Percentiles rank a stretch among this genome's conserved stretches.
Evolutionary conservation across 1,140 invertebrate species (phyloP).

Genomic region (Papilio dardanus): DNA sequence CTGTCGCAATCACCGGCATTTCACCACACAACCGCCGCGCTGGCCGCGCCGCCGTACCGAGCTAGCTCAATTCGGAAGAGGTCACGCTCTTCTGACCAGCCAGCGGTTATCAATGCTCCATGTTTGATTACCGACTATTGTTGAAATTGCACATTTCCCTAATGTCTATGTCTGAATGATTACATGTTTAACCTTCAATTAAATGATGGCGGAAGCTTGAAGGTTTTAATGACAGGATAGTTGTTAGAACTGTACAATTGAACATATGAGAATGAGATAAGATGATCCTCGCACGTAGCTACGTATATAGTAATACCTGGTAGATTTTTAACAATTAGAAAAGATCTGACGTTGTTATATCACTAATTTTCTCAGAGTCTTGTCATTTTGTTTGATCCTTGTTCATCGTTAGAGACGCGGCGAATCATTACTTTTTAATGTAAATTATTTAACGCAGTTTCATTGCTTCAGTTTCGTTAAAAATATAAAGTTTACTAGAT

Average conservation of each 20-base stretch:
- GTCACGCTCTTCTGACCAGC: constrained; percentile 69
- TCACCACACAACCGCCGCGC: constrained; percentile 67
- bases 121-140: constrained; percentile 45
- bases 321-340: neutral
- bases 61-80: constrained; percentile 52
- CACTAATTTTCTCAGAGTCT: no score
- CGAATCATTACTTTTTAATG: no score
- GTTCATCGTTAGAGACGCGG: no score
- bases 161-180: constrained; percentile 44
- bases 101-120: constrained; percentile 64
- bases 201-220: neutral
- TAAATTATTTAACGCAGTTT: neutral
- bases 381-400: no score
- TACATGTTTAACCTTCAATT: constrained; percentile 5
- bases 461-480: neutral
- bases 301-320: neutral
- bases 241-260: neutral
- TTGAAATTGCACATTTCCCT: constrained; percentile 60
- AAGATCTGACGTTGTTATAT: no score
- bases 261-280: no score
- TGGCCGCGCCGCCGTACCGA: constrained; percentile 46
- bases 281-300: neutral
- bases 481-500: neutral
- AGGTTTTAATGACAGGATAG: neutral
- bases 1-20: constrained; percentile 76